Evolutionary conservation across 1,140 invertebrate species (phyloP), one percentile per base, ranked within the genome.

Genomic region (Danaus plexippus): DNA sequence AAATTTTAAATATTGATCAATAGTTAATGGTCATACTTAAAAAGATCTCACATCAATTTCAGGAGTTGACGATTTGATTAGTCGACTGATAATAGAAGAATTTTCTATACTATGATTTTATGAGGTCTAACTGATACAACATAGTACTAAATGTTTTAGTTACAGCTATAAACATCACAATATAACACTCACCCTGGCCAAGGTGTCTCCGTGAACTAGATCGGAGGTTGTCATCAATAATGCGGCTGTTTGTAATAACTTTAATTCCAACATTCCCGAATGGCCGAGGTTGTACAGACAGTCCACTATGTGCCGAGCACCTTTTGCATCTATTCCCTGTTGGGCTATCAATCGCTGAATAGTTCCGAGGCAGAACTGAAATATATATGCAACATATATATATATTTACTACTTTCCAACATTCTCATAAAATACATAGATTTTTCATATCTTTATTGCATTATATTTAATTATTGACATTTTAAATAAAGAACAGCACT

Each of bases 221-320:
- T 94, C 91, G 67, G 97, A 98, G 11, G 96, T 98, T 9, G 97
- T 99, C 10, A 99, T 90, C 41, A 99, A 87, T 11, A 99, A 84
- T 9, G 97, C 97, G 9, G 98, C 95, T 18, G 97, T 99, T 85
- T 99, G 98, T 49, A 99, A 88, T 54, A 99, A 91, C 90, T 98
- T 98, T 10, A 99, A 92, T 89, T 99, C 98, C 82, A 99, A 95
- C 40, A 94, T 93, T 6, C 95, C 94, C 40, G 92, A 89, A 86
- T 99, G 97, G 90, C 98, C 98, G 9, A 99, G 88, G 67, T 92
- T 92, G 93, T 96, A 98, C 42, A 99, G 85, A 59, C 96, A 96
- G 76, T 97, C 94, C 3, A 98, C 96, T 15, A 99, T 94, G 75
- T 94, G 95, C 43, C 95, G 89, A 0, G 97, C 96, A 55, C 96